These are phyloP conservation scores for Chloromyia formosa DNA, from an alignment of 2,888 invertebrate species.

Conservation along the genomic window DNA sequence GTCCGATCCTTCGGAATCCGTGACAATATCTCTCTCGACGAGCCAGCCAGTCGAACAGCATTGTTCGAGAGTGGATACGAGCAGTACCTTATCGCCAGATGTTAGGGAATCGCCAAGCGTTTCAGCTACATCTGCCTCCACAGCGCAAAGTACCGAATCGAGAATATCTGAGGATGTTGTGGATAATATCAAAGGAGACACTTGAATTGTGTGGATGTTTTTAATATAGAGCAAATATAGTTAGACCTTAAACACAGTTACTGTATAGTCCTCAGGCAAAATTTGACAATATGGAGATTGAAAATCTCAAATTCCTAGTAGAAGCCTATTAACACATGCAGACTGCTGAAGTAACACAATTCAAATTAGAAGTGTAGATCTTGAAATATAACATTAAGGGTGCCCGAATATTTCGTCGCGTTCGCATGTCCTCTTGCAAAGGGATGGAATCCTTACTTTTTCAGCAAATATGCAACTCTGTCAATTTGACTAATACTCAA, in stretches of 20 bases:
- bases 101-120: neutral
- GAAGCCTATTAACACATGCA: neutral
- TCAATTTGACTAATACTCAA: too few species aligned
- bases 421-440: too few species aligned
- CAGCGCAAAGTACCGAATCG: slow-evolving; percentile 17
- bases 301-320: slow-evolving; percentile 7
- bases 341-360: too few species aligned
- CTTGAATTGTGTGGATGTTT: slow-evolving; percentile 18
- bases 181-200: slow-evolving; percentile 21
- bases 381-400: too few species aligned
- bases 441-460: too few species aligned
- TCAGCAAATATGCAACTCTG: too few species aligned
- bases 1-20: slow-evolving; percentile 1
- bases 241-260: too few species aligned
- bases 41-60: neutral
- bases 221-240: neutral
- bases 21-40: slow-evolving; percentile 4
- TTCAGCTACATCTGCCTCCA: slow-evolving; percentile 3
- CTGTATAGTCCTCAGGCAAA: neutral
- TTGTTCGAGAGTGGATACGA: neutral
- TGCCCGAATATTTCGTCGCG: too few species aligned
- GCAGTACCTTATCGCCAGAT: neutral
- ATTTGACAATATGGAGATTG: neutral
- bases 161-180: neutral
- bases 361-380: too few species aligned